These are phyloP conservation scores for Ochropleura plecta DNA, from an alignment of 2,888 invertebrate species.

Conservation along the genomic window DNA sequence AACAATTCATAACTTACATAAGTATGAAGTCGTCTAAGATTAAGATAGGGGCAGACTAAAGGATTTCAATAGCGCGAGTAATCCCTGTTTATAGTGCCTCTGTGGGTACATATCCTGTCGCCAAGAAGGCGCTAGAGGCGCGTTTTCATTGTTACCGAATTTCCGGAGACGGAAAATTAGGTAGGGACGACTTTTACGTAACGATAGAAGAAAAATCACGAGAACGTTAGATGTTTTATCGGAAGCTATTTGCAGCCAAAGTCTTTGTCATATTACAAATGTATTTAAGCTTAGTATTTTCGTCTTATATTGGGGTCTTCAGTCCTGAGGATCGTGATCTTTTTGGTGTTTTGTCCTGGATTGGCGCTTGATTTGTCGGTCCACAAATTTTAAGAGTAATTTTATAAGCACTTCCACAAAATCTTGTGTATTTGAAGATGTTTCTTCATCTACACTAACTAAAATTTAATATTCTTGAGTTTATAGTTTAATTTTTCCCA, in stretches of 20 bases:
- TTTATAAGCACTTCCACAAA: background rate
- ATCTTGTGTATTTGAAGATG: too few relatives aligned
- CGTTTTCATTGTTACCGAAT: slow-evolving; percentile 70
- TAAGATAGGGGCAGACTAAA: slow-evolving; percentile 61
- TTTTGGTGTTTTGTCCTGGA: background rate
- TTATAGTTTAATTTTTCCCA: background rate
- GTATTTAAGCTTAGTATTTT: background rate
- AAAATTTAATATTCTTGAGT: background rate
- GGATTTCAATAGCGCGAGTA: slow-evolving; percentile 72
- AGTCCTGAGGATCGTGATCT: background rate
- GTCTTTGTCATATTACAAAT: background rate
- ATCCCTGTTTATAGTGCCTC: slow-evolving; percentile 75
- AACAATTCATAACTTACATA: slow-evolving; percentile 62
- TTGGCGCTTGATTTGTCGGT: background rate
- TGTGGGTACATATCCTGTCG: slow-evolving; percentile 75
- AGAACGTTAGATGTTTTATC: background rate
- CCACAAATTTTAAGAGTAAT: background rate
- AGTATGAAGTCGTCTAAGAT: slow-evolving; percentile 64
- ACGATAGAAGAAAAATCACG: background rate
- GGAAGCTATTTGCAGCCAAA: background rate
- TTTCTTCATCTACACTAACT: background rate
- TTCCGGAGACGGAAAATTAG: slow-evolving; percentile 6
- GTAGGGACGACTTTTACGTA: background rate
- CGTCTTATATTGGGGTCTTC: background rate
- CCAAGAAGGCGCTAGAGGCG: slow-evolving; percentile 74